phyloP scores from a whole-genome alignment of 1,140 invertebrate species.

The Diorhabda elongata region DNA sequence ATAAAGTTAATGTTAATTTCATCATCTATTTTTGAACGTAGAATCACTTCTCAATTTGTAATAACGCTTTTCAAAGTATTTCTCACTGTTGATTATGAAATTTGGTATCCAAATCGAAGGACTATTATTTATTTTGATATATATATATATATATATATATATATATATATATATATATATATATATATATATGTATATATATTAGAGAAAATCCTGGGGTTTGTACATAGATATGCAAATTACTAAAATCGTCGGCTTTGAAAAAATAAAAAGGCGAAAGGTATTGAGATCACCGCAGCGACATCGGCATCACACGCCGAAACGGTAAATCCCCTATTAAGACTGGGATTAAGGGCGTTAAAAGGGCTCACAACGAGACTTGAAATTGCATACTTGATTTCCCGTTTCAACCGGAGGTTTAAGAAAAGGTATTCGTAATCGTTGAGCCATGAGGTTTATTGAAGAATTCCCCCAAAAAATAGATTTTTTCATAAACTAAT shows the following conservation, averaged over 20 bases:
- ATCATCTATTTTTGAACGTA: too few relatives aligned
- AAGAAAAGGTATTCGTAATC: slow-evolving; percentile 2
- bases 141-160: too few relatives aligned
- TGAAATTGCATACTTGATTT: slow-evolving; percentile 25
- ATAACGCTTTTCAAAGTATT: too few relatives aligned
- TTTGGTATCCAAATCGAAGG: too few relatives aligned
- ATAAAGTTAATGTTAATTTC: too few relatives aligned
- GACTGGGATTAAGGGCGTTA: slow-evolving; percentile 27
- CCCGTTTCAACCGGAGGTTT: background rate
- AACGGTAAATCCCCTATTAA: slow-evolving; percentile 27
- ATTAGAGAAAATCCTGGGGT: background rate
- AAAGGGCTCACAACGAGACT: slow-evolving; percentile 22
- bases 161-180: too few relatives aligned
- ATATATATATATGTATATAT: too few relatives aligned
- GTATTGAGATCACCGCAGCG: slow-evolving; percentile 20
- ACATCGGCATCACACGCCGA: slow-evolving; percentile 4
- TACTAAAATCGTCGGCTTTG: background rate
- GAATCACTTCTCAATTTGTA: too few relatives aligned
- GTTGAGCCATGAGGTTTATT: background rate
- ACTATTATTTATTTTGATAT: too few relatives aligned
- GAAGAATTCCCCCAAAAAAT: background rate
- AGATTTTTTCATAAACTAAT: background rate
- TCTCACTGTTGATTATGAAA: too few relatives aligned
- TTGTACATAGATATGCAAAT: slow-evolving; percentile 2
- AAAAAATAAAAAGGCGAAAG: slow-evolving; percentile 21